These are phyloP conservation scores for Pararge aegeria DNA, from an alignment of 1,140 invertebrate species.

Conservation along the genomic window DNA sequence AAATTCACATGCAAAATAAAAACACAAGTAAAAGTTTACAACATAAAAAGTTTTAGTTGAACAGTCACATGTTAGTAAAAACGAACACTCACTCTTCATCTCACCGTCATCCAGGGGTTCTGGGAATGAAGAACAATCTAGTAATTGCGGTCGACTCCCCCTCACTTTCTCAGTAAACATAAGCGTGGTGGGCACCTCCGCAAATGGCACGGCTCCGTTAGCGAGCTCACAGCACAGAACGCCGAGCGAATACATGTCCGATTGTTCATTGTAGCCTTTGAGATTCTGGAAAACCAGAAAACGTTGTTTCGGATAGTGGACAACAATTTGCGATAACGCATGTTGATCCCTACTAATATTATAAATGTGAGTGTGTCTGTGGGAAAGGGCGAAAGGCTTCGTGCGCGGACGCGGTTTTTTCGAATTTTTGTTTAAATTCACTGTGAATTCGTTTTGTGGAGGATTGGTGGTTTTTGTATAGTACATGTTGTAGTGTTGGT, in stretches of 20 bases:
- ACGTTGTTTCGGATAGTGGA: not conserved
- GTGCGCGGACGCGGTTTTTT: too few relatives aligned
- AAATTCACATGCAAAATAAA: not conserved
- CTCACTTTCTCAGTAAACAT: constrained; percentile 95
- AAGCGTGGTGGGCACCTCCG: constrained; percentile 89
- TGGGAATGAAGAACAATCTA: constrained; percentile 88
- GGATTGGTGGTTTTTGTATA: too few relatives aligned
- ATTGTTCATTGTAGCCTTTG: constrained; percentile 92
- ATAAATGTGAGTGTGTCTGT: too few relatives aligned
- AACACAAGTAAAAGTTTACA: too few relatives aligned
- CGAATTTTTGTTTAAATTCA: too few relatives aligned
- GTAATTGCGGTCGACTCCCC: constrained; percentile 87
- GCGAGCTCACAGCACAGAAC: constrained; percentile 93
- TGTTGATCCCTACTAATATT: too few relatives aligned
- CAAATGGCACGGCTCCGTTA: constrained; percentile 93
- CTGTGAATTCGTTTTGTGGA: too few relatives aligned
- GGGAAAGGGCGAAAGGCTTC: too few relatives aligned
- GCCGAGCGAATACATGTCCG: constrained; percentile 95
- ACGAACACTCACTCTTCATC: constrained; percentile 60
- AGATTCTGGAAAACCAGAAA: constrained; percentile 84
- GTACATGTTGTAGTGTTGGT: too few relatives aligned
- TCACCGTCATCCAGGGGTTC: constrained; percentile 78
- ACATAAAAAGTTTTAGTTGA: not conserved
- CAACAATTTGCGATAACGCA: too few relatives aligned
- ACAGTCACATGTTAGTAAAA: constrained; percentile 10